Evolutionary conservation across 2,888 invertebrate species (phyloP).

Genomic region (Erpobdella octoculata): DNA sequence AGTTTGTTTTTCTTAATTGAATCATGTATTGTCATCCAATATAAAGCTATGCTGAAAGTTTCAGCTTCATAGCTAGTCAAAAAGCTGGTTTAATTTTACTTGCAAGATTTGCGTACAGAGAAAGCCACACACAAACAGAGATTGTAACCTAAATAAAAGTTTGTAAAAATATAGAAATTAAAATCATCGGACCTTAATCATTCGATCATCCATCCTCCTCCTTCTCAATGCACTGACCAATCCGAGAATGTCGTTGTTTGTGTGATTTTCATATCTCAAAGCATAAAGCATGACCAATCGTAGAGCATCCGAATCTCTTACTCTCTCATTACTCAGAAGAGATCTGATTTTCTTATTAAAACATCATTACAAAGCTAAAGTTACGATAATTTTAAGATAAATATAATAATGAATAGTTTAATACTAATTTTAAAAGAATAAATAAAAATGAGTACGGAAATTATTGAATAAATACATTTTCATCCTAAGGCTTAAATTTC

Average conservation of each 20-base stretch:
- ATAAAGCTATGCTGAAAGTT: too few relatives aligned
- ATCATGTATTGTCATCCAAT: too few relatives aligned
- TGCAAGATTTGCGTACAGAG: too few relatives aligned
- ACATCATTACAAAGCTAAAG: background rate
- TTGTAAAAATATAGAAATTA: too few relatives aligned
- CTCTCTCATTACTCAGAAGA: conserved; percentile 67
- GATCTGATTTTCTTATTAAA: conserved; percentile 64
- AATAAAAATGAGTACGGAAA: background rate
- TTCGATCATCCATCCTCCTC: conserved; percentile 11
- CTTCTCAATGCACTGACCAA: conserved; percentile 18
- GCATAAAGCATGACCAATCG: conserved; percentile 86
- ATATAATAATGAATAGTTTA: background rate
- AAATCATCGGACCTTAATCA: conserved; percentile 18
- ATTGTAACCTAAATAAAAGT: too few relatives aligned
- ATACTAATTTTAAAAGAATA: background rate
- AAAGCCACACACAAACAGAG: too few relatives aligned
- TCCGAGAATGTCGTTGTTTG: conserved; percentile 64
- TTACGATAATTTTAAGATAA: background rate
- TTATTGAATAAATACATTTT: background rate
- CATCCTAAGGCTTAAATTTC: too few relatives aligned
- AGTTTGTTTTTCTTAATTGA: too few relatives aligned
- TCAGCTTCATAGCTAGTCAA: background rate
- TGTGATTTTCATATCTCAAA: conserved; percentile 79
- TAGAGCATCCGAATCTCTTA: conserved; percentile 70
- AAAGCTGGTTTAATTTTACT: background rate